These are phyloP conservation scores for Nomada flava DNA, from an alignment of 2,888 invertebrate genomes.

Conservation along the genomic window DNA sequence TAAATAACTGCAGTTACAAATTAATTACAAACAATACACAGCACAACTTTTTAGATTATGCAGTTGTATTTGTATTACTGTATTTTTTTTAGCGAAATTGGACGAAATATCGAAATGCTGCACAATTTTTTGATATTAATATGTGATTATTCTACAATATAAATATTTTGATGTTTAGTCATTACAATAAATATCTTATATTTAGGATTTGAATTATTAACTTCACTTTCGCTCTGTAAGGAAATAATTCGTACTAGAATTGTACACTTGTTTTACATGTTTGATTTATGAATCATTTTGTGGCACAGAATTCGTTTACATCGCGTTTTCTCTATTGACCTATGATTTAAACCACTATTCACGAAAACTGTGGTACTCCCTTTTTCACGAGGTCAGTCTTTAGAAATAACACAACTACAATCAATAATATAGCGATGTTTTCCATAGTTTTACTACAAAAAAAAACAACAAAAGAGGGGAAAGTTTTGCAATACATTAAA, in stretches of 20 bases:
- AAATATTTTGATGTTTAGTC: conserved; percentile 57
- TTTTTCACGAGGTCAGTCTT: conserved; percentile 56
- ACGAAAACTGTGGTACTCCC: conserved; percentile 33
- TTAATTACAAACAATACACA: conserved; percentile 64
- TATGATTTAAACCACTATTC: conserved; percentile 40
- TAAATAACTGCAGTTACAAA: conserved; percentile 55
- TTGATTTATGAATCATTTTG: conserved; percentile 55
- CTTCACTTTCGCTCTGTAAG: conserved; percentile 45
- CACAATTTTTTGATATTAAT: conserved; percentile 49
- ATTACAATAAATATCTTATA: conserved; percentile 63
- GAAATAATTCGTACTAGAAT: conserved; percentile 57
- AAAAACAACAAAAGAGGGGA: background rate
- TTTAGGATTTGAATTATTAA: conserved; percentile 42
- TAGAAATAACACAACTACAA: conserved; percentile 59
- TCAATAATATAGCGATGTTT: conserved; percentile 53
- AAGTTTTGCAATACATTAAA: conserved; percentile 67
- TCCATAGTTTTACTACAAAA: conserved; percentile 60
- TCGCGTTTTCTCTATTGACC: conserved; percentile 31
- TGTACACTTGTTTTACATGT: conserved; percentile 55
- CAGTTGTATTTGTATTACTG: conserved; percentile 41
- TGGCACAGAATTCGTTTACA: conserved; percentile 57
- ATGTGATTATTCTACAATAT: conserved; percentile 62
- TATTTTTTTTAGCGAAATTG: conserved; percentile 65
- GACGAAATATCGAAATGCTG: conserved; percentile 68
- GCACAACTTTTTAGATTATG: conserved; percentile 55